phyloP scores from a whole-genome alignment of 2,113 vertebrate species.

The Mobula birostris region DNA sequence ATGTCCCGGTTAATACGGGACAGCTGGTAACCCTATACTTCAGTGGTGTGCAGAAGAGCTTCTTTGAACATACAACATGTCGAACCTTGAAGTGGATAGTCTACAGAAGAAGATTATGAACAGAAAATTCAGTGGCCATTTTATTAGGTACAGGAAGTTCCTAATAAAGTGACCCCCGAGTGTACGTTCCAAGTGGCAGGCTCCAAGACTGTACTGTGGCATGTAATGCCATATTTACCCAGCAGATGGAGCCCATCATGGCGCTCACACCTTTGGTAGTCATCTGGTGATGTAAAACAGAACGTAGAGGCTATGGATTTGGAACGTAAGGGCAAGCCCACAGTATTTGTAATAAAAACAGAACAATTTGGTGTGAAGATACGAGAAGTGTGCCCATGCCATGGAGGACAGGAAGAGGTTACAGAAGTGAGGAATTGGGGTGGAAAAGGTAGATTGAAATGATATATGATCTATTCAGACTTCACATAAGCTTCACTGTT shows the following conservation, averaged over 20 bases:
- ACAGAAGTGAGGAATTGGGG: too few species aligned
- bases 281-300: neutral
- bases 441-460: neutral
- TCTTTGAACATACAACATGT: too few species aligned
- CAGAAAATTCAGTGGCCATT: too few species aligned
- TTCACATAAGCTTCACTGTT: neutral
- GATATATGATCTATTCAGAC: neutral
- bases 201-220: neutral
- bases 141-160: too few species aligned
- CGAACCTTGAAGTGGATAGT: too few species aligned
- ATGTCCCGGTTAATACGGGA: too few species aligned
- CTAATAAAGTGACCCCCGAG: too few species aligned
- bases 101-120: too few species aligned
- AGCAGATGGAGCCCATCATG: neutral
- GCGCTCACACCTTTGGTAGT: neutral
- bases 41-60: too few species aligned
- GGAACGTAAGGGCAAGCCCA: neutral
- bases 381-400: neutral
- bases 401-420: neutral
- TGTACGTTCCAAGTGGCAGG: neutral
- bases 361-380: neutral
- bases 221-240: neutral
- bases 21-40: too few species aligned
- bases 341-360: neutral
- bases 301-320: neutral